Base-by-base conservation (phyloP, 2,797 vertebrate genomes). In the Amniataba percoides region DNA sequence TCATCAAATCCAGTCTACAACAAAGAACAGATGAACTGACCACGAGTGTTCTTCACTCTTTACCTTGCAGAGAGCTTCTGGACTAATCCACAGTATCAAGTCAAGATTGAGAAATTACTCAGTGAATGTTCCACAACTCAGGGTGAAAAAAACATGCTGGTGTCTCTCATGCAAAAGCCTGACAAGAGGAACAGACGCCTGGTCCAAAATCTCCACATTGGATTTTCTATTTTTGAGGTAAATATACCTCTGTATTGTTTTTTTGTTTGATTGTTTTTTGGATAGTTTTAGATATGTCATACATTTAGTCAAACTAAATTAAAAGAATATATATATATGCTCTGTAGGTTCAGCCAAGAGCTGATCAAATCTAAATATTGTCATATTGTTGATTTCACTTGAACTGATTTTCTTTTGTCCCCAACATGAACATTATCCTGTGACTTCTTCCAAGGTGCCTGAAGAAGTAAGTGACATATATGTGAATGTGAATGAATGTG, bases 111-210 rank as follows among this genome's bases (percentile, higher is more conserved):
- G 0, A 8, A 80, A 15, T 2, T 83, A 14, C 13, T 45, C 0
- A 9, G 43, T 7, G 62, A 84, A 2, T 74, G 81, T 71, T 31
- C 36, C 2, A 40, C 39, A 0, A n/a, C 55, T 1, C 49, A 72
- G 1, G 66, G 39, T 0, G 85, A 67, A 0, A 97, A 91, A 84
- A 96, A 84, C 1, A 93, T 96, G 34, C 86, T 97, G 73, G 93
- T 98, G 82, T 96, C 97, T n/a, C 93, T 98, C 52, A 95, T 97
- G 84, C 97, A 97, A 92, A 97, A 96, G 86, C 94, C 95, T 2
- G 95, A 94, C 78, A 95, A 93, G 84, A 94, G 95, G 68, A 94
- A 96, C 84, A 87, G 95, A 40, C 91, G 91, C 48, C 15, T 68
- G 55, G 91, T 90, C 42, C 36, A 92, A 62, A 94, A 88, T 52